Evolutionary conservation across 92 coral and sea anemone genomes (phyloP).

Genomic region (Diadumene lineata): DNA sequence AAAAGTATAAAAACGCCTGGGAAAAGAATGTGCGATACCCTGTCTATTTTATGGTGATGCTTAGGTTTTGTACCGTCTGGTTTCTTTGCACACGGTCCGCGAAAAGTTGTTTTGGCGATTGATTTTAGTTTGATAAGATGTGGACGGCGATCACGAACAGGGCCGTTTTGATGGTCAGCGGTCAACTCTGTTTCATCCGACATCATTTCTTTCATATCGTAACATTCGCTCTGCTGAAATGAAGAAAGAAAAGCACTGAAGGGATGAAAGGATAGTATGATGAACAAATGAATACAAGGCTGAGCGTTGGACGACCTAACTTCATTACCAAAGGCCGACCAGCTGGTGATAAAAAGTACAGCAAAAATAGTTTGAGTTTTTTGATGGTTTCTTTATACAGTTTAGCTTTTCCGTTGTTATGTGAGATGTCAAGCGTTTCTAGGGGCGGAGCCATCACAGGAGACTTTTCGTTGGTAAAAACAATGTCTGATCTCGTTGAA

Average conservation of each 20-base stretch:
- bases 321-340: too few relatives aligned
- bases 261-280: neutral
- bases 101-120: neutral
- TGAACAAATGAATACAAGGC: neutral
- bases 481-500: too few relatives aligned
- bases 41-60: constrained; percentile 33
- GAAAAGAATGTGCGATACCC: constrained; percentile 43
- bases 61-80: neutral
- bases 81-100: neutral
- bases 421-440: too few relatives aligned
- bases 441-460: too few relatives aligned
- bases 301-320: too few relatives aligned
- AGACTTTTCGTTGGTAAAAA: too few relatives aligned
- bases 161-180: constrained; percentile 24
- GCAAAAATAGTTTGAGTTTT: neutral
- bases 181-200: constrained; percentile 29
- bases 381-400: neutral
- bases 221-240: neutral
- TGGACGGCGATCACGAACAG: constrained; percentile 21
- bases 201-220: constrained; percentile 21
- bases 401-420: too few relatives aligned
- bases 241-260: neutral
- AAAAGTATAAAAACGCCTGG: constrained; percentile 42
- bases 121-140: constrained; percentile 15
- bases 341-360: too few relatives aligned